phyloP scores from a whole-genome alignment of 2,113 vertebrate species.

The Zosterops hypoxanthus region DNA sequence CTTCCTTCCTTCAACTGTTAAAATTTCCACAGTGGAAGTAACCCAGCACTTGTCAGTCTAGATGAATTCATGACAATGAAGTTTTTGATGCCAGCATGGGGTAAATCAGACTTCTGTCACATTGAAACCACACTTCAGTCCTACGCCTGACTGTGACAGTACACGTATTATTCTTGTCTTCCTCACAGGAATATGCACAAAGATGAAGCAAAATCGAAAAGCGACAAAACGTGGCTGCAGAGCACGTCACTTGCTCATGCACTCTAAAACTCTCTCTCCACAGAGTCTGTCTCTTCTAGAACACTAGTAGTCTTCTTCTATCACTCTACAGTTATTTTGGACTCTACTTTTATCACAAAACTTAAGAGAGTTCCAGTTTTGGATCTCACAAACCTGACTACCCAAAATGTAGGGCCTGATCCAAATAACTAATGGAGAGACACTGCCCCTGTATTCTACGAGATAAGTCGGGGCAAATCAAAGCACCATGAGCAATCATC shows the following conservation, averaged over 20 bases:
- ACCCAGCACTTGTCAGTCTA: neutral
- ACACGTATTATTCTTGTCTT: neutral
- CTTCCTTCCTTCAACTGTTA: neutral
- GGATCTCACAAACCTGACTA: neutral
- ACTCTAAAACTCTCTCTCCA: neutral
- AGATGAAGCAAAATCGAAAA: neutral
- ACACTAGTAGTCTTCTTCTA: neutral
- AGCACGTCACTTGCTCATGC: neutral
- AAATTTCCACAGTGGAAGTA: neutral
- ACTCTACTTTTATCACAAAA: neutral
- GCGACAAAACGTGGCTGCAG: fast-evolving
- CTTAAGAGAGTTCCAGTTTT: neutral
- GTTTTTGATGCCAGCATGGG: neutral
- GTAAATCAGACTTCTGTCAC: neutral
- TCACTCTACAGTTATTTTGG: neutral
- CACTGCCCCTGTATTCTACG: neutral
- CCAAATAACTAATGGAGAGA: neutral
- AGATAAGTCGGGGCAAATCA: neutral
- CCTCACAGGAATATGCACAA: fast-evolving
- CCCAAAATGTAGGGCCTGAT: neutral
- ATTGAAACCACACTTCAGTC: neutral
- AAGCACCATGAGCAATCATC: neutral
- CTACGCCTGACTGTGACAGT: neutral
- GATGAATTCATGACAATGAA: neutral
- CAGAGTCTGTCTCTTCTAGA: neutral